phyloP scores from a whole-genome alignment of 2,888 invertebrate genomes.

The Ischnus inquisitorius region DNA sequence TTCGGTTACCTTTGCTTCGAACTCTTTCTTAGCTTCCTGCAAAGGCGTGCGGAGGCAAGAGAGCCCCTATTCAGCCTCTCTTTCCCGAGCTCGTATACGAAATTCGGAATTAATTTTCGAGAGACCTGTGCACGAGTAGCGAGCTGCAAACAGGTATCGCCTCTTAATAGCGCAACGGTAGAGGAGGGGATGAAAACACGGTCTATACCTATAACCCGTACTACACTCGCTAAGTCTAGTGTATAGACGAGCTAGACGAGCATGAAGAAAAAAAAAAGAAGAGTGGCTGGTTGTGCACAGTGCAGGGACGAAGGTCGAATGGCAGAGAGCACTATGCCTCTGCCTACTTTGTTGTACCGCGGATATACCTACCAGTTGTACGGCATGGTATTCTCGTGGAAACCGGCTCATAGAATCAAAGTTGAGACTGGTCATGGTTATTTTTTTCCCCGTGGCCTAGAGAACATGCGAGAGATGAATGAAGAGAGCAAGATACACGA shows the following conservation, averaged over 20 bases:
- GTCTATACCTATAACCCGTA: neutral
- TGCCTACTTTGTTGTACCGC: constrained; percentile 32
- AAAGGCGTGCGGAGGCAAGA: constrained; percentile 46
- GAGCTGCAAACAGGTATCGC: constrained; percentile 66
- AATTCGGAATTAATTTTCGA: constrained; percentile 65
- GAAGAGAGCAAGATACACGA: constrained; percentile 24
- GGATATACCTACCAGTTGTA: constrained; percentile 45
- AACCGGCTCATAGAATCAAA: constrained; percentile 79
- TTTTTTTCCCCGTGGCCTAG: constrained; percentile 61
- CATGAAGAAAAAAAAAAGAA: constrained; percentile 41
- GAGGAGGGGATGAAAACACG: neutral
- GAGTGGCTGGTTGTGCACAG: constrained; percentile 63
- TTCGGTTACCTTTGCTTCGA: neutral
- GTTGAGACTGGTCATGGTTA: constrained; percentile 84
- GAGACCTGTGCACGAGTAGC: constrained; percentile 68
- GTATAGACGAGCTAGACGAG: constrained; percentile 51
- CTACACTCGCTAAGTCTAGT: constrained; percentile 35
- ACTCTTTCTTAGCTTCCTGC: constrained; percentile 47
- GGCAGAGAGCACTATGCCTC: constrained; percentile 55
- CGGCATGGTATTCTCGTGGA: constrained; percentile 55
- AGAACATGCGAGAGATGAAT: constrained; percentile 42
- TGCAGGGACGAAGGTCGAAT: constrained; percentile 66
- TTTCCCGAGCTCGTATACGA: constrained; percentile 40
- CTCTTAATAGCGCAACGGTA: neutral
- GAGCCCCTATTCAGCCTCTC: constrained; percentile 31